Conservation (phyloP, 2,888 invertebrate genomes). For the Agrochola lota region DNA sequence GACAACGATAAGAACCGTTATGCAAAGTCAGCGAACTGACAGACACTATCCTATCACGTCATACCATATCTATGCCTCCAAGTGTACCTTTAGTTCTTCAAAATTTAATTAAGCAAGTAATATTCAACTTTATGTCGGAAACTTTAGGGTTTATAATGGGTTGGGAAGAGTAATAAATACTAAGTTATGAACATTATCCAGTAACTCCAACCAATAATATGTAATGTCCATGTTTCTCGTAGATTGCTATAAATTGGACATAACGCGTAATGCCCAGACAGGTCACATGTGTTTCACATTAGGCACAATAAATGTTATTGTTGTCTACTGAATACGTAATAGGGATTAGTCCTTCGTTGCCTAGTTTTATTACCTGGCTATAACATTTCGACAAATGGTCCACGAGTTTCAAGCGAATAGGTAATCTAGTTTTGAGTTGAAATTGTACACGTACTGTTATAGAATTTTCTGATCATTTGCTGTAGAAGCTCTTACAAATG, state of each 20-base stretch:
- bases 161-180: slow-evolving; percentile 10
- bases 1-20: slow-evolving; percentile 60
- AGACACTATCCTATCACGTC: slow-evolving; percentile 52
- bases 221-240: slow-evolving; percentile 47
- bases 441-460: slow-evolving; percentile 2
- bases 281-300: slow-evolving; percentile 60
- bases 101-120: not conserved
- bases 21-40: slow-evolving; percentile 53
- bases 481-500: no score
- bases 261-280: slow-evolving; percentile 43
- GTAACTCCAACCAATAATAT: slow-evolving; percentile 55
- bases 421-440: slow-evolving; percentile 35
- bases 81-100: slow-evolving; percentile 30
- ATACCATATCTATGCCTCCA: slow-evolving; percentile 30
- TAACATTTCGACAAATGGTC: slow-evolving; percentile 40
- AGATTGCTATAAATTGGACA: slow-evolving; percentile 62
- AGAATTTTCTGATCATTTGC: not conserved
- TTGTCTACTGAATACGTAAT: slow-evolving; percentile 52
- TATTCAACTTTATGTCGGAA: not conserved
- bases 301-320: slow-evolving; percentile 58
- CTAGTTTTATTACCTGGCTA: slow-evolving; percentile 51
- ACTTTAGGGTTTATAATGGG: slow-evolving; percentile 19
- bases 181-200: slow-evolving; percentile 40
- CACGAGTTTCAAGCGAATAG: slow-evolving; percentile 27
- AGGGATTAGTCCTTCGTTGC: slow-evolving; percentile 49